A percentile compares a stretch with the other conserved stretches of the same genome.
Conservation (phyloP, 1,140 invertebrate genomes). For the Popillia japonica region DNA sequence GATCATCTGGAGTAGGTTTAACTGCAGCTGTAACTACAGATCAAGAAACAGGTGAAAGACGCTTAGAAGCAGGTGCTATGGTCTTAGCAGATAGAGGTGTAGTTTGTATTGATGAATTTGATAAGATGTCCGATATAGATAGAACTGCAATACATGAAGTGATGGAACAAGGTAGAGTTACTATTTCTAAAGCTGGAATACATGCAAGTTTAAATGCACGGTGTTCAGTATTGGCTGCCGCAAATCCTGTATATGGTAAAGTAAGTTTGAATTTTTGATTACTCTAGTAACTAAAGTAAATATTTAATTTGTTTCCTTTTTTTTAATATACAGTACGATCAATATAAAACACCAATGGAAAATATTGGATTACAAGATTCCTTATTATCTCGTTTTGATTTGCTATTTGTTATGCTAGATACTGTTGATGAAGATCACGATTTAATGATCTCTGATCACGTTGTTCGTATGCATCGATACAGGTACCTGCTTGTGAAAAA, state of each 20-base stretch:
- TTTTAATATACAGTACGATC: conserved; percentile 84
- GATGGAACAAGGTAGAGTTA: conserved; percentile 95
- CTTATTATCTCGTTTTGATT: conserved; percentile 97
- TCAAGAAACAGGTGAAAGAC: conserved; percentile 82
- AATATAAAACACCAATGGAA: conserved; percentile 99
- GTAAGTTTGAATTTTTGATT: conserved; percentile 64
- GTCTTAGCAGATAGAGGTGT: conserved; percentile 98
- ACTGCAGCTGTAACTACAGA: conserved; percentile 98
- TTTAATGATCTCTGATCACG: conserved; percentile 93
- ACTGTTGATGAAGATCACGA: conserved; percentile 90
- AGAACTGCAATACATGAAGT: conserved; percentile 99
- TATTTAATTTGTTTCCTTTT: background rate
- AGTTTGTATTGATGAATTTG: conserved; percentile 99
- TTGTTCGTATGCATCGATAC: conserved; percentile 97
- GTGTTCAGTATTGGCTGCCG: conserved; percentile 97
- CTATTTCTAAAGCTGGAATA: conserved; percentile 98
- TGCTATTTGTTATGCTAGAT: conserved; percentile 97
- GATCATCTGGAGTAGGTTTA: conserved; percentile 74
- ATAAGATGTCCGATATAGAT: conserved; percentile 99
- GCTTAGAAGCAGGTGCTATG: conserved; percentile 98
- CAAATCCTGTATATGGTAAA: conserved; percentile 99
- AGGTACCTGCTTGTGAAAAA: conserved; percentile 60
- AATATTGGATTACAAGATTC: conserved; percentile 99
- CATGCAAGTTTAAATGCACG: conserved; percentile 97
- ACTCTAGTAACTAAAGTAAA: background rate